Conservation (phyloP, 2,797 vertebrate genomes). For the Scolopax rusticola region DNA sequence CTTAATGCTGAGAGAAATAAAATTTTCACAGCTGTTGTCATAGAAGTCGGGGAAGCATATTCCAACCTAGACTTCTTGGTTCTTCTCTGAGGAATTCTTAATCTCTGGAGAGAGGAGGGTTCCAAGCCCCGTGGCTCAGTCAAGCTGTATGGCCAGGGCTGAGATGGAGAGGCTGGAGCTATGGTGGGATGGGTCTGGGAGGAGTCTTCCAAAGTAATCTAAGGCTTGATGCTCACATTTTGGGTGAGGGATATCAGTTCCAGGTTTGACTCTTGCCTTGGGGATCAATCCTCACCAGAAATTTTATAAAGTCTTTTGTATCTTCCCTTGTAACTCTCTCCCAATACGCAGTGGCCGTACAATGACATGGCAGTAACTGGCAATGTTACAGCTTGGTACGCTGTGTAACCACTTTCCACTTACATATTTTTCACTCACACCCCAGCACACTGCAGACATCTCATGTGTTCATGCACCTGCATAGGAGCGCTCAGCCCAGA, state of each 20-base stretch:
- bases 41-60: not conserved
- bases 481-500: not conserved
- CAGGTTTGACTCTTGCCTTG: not conserved
- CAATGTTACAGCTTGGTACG: not conserved
- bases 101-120: not conserved
- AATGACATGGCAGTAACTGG: not conserved
- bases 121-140: not conserved
- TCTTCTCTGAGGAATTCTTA: not conserved
- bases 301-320: not conserved
- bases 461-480: accelerated
- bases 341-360: not conserved
- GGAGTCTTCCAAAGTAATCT: not conserved
- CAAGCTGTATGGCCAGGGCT: not conserved
- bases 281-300: accelerated
- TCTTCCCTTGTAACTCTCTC: not conserved
- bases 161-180: not conserved
- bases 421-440: accelerated
- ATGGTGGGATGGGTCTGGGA: accelerated
- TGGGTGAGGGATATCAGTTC: not conserved
- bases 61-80: not conserved
- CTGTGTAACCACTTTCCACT: accelerated
- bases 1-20: not conserved
- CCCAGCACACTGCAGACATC: not conserved
- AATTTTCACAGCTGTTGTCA: not conserved
- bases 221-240: not conserved